Conservation (phyloP, 2,797 vertebrate genomes). For the Lacerta bilineata region DNA sequence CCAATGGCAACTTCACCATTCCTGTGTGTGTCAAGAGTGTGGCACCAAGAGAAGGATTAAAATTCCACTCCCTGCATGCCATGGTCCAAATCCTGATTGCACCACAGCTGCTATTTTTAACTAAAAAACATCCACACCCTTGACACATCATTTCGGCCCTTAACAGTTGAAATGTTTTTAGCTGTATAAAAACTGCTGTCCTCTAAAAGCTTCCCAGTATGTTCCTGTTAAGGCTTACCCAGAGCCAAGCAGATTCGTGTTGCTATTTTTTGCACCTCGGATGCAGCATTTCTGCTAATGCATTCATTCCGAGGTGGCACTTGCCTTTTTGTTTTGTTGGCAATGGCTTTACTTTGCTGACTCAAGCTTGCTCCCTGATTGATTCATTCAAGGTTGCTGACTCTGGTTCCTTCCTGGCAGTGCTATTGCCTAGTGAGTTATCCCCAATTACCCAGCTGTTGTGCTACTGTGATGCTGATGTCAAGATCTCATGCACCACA, state of each 20-base stretch:
- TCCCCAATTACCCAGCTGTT: slow-evolving; percentile 20
- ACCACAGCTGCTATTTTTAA: not conserved
- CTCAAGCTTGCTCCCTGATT: slow-evolving; percentile 33
- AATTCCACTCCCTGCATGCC: too few species aligned
- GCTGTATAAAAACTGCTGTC: not conserved
- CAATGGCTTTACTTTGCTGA: slow-evolving; percentile 26
- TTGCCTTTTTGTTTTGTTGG: slow-evolving; percentile 1
- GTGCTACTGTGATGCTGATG: not conserved
- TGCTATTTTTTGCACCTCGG: not conserved
- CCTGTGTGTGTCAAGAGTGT: too few species aligned
- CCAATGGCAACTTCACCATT: not conserved
- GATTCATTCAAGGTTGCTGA: slow-evolving; percentile 45
- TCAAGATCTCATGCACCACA: not conserved
- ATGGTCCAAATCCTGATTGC: not conserved
- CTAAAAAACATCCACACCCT: not conserved
- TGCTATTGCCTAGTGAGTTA: slow-evolving; percentile 18
- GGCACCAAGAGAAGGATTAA: too few species aligned
- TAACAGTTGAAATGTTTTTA: not conserved
- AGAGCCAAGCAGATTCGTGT: not conserved
- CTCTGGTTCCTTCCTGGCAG: slow-evolving; percentile 8
- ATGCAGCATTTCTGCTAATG: not conserved
- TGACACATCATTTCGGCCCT: not conserved
- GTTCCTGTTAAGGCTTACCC: not conserved
- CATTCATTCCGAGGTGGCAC: not conserved
- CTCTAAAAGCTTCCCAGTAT: not conserved